Base-by-base conservation (phyloP, 2,888 invertebrate species). In the Smittia sp. region DNA sequence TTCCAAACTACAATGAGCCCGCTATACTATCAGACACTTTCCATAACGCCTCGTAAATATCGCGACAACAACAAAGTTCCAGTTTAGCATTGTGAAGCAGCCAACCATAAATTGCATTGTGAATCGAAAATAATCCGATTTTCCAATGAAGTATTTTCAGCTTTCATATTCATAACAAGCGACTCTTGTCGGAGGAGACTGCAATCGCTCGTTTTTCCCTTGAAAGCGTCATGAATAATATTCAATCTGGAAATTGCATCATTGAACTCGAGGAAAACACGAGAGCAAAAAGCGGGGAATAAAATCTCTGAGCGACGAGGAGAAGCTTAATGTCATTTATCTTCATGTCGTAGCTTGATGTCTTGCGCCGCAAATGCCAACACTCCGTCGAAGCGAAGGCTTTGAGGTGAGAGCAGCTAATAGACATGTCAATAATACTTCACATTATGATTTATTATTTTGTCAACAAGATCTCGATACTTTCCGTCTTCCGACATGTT, bases 341-440 rank as follows among this genome's bases (percentile, higher is more conserved):
- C 9, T 32, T 32, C 32, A 32, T 32, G 32, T 32, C 32, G 9
- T 3, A 32, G 32, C 32, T 32, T 32, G 32, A 32, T 32, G 32
- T 32, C 32, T 32, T 32, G 32, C 9, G 32, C 11, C 11, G 11
- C 11, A 46, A 46, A 46, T 15, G 46, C 46, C 46, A 46, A 11
- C n/a, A 46, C n/a, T n/a, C 15, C 15, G 15, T 6, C n/a, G 2
- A n/a, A 32, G 46, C 11, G 46, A n/a, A 7, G 15, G 11, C n/a
- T 46, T 15, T 46, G 46, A 46, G 46, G 46, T 46, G 46, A 15
- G 15, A 46, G 46, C 15, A n/a, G 46, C 15, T 46, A 46, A 46
- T 46, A 46, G 46, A 46, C 46, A 46, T 46, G 46, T 15, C 46
- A 46, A 46, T 15, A 46, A 46, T 46, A 46, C 46, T n/a, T 46